A percentile compares a stretch with the other conserved stretches of the same genome.
Evolutionary conservation across 2,797 vertebrate genomes (phyloP).

Genomic region (Arrhamphus sclerolepis): DNA sequence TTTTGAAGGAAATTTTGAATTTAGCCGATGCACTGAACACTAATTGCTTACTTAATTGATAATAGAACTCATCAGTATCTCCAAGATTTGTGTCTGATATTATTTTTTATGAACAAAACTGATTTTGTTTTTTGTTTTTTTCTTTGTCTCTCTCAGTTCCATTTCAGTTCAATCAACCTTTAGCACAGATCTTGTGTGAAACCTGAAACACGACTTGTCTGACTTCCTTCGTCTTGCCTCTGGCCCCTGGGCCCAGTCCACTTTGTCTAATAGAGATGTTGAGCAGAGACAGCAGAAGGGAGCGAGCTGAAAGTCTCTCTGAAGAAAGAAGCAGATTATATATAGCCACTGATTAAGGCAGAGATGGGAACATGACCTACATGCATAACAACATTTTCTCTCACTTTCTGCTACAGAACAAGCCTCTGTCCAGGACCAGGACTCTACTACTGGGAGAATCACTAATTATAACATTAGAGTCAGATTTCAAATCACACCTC

Average conservation of each 20-base stretch:
- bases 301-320: conserved; percentile 75
- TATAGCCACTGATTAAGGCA: conserved; percentile 86
- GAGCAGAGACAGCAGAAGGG: conserved; percentile 67
- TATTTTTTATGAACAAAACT: background rate
- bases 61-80: conserved; percentile 2
- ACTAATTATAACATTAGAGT: conserved; percentile 79
- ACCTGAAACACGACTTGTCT: conserved; percentile 26
- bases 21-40: background rate
- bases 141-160: background rate
- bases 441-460: conserved; percentile 80
- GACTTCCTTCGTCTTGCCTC: conserved; percentile 54
- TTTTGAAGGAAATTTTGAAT: background rate
- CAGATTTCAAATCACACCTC: conserved; percentile 76
- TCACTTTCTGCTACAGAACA: conserved; percentile 73
- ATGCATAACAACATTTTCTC: conserved; percentile 83
- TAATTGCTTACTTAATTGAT: background rate
- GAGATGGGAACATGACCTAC: conserved; percentile 86
- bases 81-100: background rate
- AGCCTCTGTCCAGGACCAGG: conserved; percentile 78
- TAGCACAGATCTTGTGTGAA: conserved; percentile 5
- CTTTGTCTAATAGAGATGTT: conserved; percentile 74
- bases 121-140: background rate
- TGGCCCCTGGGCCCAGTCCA: conserved; percentile 68
- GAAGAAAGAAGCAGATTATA: conserved; percentile 82
- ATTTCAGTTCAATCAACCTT: conserved; percentile 3